Conservation (phyloP, 2,888 invertebrate genomes). For the Drosophila setosimentum region DNA sequence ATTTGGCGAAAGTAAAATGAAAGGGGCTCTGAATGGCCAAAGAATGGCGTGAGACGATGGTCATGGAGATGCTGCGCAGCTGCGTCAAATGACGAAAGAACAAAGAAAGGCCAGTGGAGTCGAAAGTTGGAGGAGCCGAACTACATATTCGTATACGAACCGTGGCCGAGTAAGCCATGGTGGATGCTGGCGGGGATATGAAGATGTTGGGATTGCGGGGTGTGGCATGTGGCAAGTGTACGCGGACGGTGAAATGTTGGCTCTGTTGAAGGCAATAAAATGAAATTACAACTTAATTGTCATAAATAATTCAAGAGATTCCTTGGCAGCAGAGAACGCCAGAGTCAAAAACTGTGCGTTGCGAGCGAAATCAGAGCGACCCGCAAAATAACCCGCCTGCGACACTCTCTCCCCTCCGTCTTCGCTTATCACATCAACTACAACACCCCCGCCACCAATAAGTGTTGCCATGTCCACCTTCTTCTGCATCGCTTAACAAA, state of each 20-base stretch:
- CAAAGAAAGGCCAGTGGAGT: conserved; percentile 46
- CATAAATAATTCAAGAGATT: conserved; percentile 76
- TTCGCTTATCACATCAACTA: not conserved
- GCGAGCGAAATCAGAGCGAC: conserved; percentile 57
- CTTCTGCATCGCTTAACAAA: conserved; percentile 45
- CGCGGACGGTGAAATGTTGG: conserved; percentile 67
- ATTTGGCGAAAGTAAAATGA: conserved; percentile 65
- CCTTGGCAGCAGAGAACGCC: conserved; percentile 43
- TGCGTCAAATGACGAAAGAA: conserved; percentile 65
- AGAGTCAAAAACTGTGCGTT: conserved; percentile 56
- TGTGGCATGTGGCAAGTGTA: conserved; percentile 19
- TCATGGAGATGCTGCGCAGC: conserved; percentile 62
- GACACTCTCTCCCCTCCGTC: not conserved
- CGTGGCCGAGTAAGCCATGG: conserved; percentile 11
- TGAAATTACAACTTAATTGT: conserved; percentile 78
- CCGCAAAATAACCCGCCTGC: conserved; percentile 34
- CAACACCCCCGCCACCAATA: not conserved
- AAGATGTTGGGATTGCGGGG: not conserved
- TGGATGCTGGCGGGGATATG: not conserved
- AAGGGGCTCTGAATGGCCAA: conserved; percentile 53
- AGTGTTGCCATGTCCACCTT: conserved; percentile 23
- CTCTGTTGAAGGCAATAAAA: conserved; percentile 71
- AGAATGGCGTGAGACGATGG: conserved; percentile 44
- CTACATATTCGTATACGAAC: conserved; percentile 22
- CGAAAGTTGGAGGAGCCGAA: conserved; percentile 34